phyloP scores from a whole-genome alignment of 2,113 vertebrate genomes.

The Isichthys henryi region DNA sequence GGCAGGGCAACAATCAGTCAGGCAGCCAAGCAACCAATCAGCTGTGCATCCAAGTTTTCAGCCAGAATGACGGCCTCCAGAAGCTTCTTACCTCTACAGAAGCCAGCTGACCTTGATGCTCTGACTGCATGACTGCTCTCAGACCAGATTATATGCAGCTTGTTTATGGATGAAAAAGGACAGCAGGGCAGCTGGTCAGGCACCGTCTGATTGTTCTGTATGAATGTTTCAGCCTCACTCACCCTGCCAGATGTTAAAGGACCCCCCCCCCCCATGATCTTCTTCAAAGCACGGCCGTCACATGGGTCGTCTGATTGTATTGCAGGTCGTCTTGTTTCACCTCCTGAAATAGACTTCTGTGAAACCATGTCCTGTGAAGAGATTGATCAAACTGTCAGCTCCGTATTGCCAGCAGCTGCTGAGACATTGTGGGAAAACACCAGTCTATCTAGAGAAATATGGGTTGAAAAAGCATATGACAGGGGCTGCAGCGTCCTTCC shows the following conservation, averaged over 20 bases:
- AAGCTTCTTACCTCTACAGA: not conserved
- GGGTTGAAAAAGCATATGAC: not conserved
- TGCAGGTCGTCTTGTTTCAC: conserved; percentile 31
- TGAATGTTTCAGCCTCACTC: not conserved
- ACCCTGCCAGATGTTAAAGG: not conserved
- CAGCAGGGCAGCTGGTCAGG: not conserved
- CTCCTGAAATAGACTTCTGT: conserved; percentile 35
- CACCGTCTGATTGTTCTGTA: not conserved
- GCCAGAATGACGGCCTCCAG: not conserved
- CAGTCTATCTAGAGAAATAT: not conserved
- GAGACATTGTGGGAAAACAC: not conserved
- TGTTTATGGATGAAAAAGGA: not conserved
- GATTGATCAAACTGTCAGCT: conserved; percentile 1
- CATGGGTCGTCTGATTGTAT: conserved; percentile 30
- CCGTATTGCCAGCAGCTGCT: not conserved
- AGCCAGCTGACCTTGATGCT: not conserved
- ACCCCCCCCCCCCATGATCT: conserved; percentile 1
- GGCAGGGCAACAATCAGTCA: not conserved
- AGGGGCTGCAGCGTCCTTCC: not conserved
- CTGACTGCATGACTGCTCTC: not conserved
- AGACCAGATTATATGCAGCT: not conserved
- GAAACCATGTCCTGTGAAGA: conserved; percentile 22
- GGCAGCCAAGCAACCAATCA: not conserved
- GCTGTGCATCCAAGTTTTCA: not conserved
- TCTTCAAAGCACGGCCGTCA: conserved; percentile 9